These are phyloP conservation scores for Brachyptera risi DNA, from an alignment of 2,888 invertebrate genomes.

Conservation along the genomic window DNA sequence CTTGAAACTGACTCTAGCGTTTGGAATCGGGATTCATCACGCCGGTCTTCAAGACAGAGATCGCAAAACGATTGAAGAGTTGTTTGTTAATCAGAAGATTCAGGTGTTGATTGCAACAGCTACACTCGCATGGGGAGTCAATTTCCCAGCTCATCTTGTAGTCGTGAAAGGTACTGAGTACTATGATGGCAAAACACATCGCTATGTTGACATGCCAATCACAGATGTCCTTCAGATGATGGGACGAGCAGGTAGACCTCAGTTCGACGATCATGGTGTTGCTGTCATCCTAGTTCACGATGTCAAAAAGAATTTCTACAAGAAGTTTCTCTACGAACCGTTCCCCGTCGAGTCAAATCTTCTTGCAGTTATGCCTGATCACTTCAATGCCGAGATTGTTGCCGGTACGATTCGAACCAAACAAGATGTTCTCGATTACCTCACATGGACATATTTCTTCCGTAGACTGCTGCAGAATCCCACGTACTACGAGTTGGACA, in stretches of 20 bases:
- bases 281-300: conserved; percentile 91
- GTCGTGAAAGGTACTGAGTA: conserved; percentile 99
- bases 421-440: conserved; percentile 91
- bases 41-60: conserved; percentile 94
- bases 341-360: conserved; percentile 98
- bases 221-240: conserved; percentile 99
- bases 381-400: conserved; percentile 95
- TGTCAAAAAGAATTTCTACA: conserved; percentile 97
- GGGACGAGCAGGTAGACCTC: conserved; percentile 96
- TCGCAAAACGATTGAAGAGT: conserved; percentile 83
- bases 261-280: conserved; percentile 91
- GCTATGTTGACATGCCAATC: conserved; percentile 97
- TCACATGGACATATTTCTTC: conserved; percentile 99
- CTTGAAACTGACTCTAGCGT: conserved; percentile 87
- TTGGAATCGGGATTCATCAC: conserved; percentile 98
- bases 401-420: conserved; percentile 92
- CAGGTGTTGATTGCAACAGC: conserved; percentile 95
- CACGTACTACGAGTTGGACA: conserved; percentile 78
- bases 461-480: conserved; percentile 70
- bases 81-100: conserved; percentile 93
- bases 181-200: conserved; percentile 92
- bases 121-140: conserved; percentile 98
- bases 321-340: conserved; percentile 97
- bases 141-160: conserved; percentile 96
- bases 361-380: conserved; percentile 87